Percentiles rank a stretch among this genome's conserved stretches.
phyloP scores from a whole-genome alignment of 2,113 vertebrate genomes.

The Cygnus atratus region DNA sequence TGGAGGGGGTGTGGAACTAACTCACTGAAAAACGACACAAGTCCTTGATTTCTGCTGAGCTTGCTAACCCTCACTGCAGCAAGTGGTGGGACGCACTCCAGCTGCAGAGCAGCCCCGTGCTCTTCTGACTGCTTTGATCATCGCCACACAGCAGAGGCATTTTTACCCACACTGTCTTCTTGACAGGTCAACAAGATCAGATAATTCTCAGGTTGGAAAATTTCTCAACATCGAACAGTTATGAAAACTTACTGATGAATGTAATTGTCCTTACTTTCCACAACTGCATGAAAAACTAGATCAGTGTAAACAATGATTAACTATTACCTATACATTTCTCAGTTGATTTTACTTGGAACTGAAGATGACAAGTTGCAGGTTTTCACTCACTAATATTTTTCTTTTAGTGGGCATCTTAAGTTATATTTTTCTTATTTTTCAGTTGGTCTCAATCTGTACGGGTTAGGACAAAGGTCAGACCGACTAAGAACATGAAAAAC shows the following conservation, averaged over 20 bases:
- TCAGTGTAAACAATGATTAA: background rate
- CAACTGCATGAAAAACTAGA: background rate
- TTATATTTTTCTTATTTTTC: background rate
- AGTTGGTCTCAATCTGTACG: background rate
- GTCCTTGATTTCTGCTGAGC: rapidly evolving
- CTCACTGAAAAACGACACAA: background rate
- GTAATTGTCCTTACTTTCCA: background rate
- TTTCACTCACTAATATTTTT: background rate
- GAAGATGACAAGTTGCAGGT: background rate
- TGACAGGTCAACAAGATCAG: background rate
- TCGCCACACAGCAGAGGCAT: too few species aligned
- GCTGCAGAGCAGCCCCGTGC: rapidly evolving
- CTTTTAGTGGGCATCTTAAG: background rate
- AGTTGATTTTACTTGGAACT: background rate
- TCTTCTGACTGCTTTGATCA: background rate
- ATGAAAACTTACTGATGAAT: background rate
- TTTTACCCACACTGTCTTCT: background rate
- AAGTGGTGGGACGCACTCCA: rapidly evolving
- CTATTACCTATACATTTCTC: background rate
- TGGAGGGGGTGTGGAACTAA: slow-evolving; percentile 8
- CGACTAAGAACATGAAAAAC: background rate
- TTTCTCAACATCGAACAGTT: background rate
- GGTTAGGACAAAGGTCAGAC: background rate
- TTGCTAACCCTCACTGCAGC: background rate
- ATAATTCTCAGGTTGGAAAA: background rate